Percentiles rank a stretch among this genome's conserved stretches.
phyloP scores from a whole-genome alignment of 2,797 vertebrate genomes.

The Carcharodon carcharias region DNA sequence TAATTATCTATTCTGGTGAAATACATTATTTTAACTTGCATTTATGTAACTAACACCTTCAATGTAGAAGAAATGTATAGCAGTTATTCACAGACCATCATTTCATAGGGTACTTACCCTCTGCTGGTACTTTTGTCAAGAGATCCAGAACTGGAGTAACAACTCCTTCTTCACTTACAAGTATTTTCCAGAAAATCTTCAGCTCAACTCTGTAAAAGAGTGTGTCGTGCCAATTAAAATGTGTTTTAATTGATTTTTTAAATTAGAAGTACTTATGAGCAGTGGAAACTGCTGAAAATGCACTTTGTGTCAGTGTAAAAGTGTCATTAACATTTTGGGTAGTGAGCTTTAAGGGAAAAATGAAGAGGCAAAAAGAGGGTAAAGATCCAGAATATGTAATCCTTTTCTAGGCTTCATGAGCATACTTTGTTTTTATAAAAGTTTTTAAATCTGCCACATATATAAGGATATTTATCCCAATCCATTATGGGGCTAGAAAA shows the following conservation, averaged over 20 bases:
- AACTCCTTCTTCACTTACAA: conserved; percentile 60
- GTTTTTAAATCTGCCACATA: background rate
- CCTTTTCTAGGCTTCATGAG: background rate
- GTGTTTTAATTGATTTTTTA: background rate
- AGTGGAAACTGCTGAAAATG: background rate
- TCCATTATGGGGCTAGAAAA: background rate
- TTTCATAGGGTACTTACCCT: conserved; percentile 57
- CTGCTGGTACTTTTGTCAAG: conserved; percentile 67
- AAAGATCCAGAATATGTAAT: background rate
- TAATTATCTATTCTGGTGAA: background rate
- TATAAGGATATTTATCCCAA: background rate
- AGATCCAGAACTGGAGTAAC: conserved; percentile 67
- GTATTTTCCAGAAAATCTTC: conserved; percentile 70
- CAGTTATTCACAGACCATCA: background rate
- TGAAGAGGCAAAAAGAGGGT: background rate
- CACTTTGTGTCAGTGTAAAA: background rate
- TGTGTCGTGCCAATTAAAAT: background rate
- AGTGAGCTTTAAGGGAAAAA: background rate
- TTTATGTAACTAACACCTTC: background rate
- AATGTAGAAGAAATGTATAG: background rate
- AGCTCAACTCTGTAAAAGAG: conserved; percentile 57
- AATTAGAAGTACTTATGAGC: background rate
- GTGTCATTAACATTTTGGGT: background rate
- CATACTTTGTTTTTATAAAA: background rate
- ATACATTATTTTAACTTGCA: background rate